A percentile compares a stretch with the other conserved stretches of the same genome.
Conservation (phyloP, 2,888 invertebrate species). For the Ochropleura plecta region DNA sequence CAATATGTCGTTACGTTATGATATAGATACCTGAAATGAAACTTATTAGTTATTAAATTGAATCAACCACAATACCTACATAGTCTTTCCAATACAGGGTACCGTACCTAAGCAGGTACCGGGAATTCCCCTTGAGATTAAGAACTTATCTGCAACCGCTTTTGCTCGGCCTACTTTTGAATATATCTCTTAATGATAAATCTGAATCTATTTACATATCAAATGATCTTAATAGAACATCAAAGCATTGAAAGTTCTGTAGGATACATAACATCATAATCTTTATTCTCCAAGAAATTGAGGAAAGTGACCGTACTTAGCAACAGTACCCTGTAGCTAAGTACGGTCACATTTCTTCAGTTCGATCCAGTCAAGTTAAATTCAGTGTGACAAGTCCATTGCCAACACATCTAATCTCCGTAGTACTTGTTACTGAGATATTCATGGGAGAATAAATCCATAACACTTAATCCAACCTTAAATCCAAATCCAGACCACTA, state of each 20-base stretch:
- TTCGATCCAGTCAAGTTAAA: background rate
- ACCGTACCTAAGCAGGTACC: background rate
- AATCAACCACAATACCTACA: background rate
- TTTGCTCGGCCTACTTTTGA: conserved; percentile 8
- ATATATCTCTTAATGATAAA: conserved; percentile 13
- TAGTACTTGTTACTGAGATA: background rate
- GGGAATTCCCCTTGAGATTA: background rate
- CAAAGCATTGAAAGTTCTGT: background rate
- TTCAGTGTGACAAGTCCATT: background rate
- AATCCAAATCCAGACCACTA: no score
- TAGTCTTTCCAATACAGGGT: conserved; percentile 1
- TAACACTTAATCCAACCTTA: background rate
- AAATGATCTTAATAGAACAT: background rate
- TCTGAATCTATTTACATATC: background rate
- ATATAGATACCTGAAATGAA: background rate
- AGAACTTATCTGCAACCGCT: background rate
- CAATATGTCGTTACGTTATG: background rate
- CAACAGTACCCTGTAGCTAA: no score
- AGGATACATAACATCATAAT: background rate
- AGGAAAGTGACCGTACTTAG: no score
- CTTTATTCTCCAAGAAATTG: background rate
- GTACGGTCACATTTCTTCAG: background rate
- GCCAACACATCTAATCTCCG: background rate
- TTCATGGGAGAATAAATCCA: background rate
- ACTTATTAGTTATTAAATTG: background rate